phyloP scores from a whole-genome alignment of 2,888 invertebrate genomes.

The Caenorhabditis plicata region DNA sequence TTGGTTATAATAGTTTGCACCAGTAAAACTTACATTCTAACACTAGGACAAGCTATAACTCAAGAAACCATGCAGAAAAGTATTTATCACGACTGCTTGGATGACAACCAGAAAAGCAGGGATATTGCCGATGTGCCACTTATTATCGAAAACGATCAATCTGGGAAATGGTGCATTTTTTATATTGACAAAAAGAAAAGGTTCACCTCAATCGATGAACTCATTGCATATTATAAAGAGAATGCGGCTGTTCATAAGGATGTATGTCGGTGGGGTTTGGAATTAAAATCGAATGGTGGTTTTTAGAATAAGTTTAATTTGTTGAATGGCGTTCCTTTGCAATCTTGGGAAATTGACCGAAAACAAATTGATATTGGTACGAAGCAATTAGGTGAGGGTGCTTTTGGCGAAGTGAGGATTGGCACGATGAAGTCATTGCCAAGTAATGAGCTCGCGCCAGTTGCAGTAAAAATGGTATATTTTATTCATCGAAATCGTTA shows the following conservation, averaged over 20 bases:
- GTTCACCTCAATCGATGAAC: conserved; percentile 13
- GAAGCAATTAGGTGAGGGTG: conserved; percentile 5
- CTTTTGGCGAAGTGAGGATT: conserved; percentile 1
- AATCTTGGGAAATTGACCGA: conserved; percentile 17
- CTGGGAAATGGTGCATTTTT: conserved; percentile 15
- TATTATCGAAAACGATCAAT: conserved; percentile 10
- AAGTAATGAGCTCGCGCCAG: background rate
- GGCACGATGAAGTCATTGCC: conserved; percentile 1
- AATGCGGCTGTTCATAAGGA: conserved; percentile 7
- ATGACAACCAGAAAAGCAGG: conserved; percentile 8
- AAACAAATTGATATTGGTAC: conserved; percentile 7
- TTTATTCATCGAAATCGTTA: too few relatives aligned
- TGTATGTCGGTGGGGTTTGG: background rate
- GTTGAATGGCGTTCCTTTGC: conserved; percentile 5
- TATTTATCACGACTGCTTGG: conserved; percentile 10
- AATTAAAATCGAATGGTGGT: background rate
- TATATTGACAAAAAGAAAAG: conserved; percentile 14
- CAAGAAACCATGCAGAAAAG: conserved; percentile 2
- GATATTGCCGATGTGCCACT: conserved; percentile 21
- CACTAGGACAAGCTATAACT: background rate
- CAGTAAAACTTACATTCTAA: background rate
- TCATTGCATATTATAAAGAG: conserved; percentile 9
- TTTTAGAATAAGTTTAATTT: conserved; percentile 10
- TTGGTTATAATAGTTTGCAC: background rate
- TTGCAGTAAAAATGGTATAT: conserved; percentile 1